Evolutionary conservation across 2,797 vertebrate species (phyloP), one percentile per base, ranked within the genome.

Genomic region (Lemur catta): DNA sequence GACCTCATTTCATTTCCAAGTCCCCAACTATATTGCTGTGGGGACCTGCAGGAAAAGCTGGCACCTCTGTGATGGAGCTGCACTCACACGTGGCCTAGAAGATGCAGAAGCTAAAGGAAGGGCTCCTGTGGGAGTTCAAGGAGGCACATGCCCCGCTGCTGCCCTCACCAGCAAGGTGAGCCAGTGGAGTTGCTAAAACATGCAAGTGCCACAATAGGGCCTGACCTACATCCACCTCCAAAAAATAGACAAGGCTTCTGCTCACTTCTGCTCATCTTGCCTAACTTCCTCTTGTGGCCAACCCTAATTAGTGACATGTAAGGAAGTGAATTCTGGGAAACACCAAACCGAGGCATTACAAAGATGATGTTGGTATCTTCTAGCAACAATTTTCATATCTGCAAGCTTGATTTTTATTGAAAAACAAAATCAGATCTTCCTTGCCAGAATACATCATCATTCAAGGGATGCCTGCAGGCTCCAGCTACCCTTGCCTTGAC

Each of bases 341-440:
- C 12, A 90, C 4, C 7, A 89, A 79, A 13, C 2, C 46, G n/a
- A 89, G 89, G 63, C 30, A 59, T 75, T 86, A 26, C 26, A 57
- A 75, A 50, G 10, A 69, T 17, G 7, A 80, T 86, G 4, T 30
- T 50, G 26, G 9, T 38, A 75, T 67, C 18, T 30, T 92, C 43
- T 79, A 63, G 9, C 46, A 63, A 76, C 13, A 33, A 6, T 52
- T 41, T 80, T 87, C 13, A 26, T 12, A 6, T 35, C 18, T 28
- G 15, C 71, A 43, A 43, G 26, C 7, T 91, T 75, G 30, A 69
- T 94, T 96, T 93, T 78, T 75, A 86, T 30, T 52, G 80, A 86
- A 87, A 78, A 74, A 15, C 9, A 84, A 71, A 91, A 71, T 46
- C 55, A 59, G 10, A 41, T 71, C 41, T 80, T 84, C 43, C 26